These are phyloP conservation scores for Pangasius krempfi DNA, from an alignment of 2,797 vertebrate genomes.

Conservation along the genomic window DNA sequence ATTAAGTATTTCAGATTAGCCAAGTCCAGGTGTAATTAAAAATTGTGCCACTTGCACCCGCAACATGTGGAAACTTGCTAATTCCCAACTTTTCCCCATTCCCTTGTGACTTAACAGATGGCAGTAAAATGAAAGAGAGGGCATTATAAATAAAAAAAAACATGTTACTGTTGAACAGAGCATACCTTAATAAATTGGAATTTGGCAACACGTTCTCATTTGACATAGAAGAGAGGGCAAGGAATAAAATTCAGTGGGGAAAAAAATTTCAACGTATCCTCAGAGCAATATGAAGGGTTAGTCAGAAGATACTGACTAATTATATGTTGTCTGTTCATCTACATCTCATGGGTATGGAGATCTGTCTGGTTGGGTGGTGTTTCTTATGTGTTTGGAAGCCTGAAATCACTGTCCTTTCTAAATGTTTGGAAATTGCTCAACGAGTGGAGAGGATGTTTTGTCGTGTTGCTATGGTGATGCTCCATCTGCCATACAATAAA, in stretches of 20 bases:
- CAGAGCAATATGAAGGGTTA: constrained; percentile 30
- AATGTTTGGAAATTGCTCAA: constrained; percentile 43
- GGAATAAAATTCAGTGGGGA: constrained; percentile 26
- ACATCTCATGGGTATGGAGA: constrained; percentile 25
- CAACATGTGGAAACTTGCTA: constrained; percentile 69
- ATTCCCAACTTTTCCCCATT: constrained; percentile 63
- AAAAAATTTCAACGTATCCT: constrained; percentile 9
- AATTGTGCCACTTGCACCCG: constrained; percentile 63
- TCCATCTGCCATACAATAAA: constrained; percentile 52
- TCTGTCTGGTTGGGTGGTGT: constrained; percentile 23
- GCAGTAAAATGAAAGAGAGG: constrained; percentile 45
- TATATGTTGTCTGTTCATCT: constrained; percentile 37
- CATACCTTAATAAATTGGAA: constrained; percentile 54
- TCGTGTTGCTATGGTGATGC: constrained; percentile 55
- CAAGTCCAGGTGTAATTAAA: constrained; percentile 70
- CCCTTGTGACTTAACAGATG: constrained; percentile 65
- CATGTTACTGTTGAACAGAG: constrained; percentile 47
- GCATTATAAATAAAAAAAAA: constrained; percentile 30
- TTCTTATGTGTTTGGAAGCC: constrained; percentile 31
- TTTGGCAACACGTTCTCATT: constrained; percentile 49
- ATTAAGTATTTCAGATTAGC: constrained; percentile 68
- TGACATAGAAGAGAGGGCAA: constrained; percentile 35
- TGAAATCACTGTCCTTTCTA: constrained; percentile 36
- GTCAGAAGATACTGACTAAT: constrained; percentile 37
- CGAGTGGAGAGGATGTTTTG: constrained; percentile 47